Evolutionary conservation across 2,113 vertebrate genomes (phyloP).

Genomic region (Gymnocephalus cernua): DNA sequence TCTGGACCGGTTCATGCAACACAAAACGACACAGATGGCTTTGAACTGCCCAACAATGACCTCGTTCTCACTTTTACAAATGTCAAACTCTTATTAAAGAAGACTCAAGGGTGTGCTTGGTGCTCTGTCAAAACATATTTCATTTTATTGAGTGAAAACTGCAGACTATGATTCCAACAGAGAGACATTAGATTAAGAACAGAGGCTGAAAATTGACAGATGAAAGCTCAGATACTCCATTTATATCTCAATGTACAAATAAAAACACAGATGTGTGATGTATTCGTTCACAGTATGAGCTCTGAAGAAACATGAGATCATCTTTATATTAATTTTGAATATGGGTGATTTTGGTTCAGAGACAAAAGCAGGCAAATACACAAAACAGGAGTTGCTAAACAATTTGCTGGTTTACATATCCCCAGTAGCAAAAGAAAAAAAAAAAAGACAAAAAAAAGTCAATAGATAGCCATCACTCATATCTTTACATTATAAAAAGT

Average conservation of each 20-base stretch:
- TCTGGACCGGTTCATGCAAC: slow-evolving; percentile 56
- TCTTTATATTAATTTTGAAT: slow-evolving; percentile 47
- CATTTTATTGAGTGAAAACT: slow-evolving; percentile 77
- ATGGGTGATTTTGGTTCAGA: slow-evolving; percentile 44
- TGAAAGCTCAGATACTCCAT: slow-evolving; percentile 47
- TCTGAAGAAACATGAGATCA: slow-evolving; percentile 59
- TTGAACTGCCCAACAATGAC: slow-evolving; percentile 28
- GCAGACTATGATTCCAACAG: slow-evolving; percentile 53
- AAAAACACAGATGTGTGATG: slow-evolving; percentile 53
- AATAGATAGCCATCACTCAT: slow-evolving; percentile 71
- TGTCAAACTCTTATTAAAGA: slow-evolving; percentile 62
- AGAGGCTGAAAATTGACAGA: slow-evolving; percentile 48
- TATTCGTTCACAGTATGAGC: slow-evolving; percentile 55
- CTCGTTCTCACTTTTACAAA: slow-evolving; percentile 35
- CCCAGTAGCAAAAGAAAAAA: neutral
- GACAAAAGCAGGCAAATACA: slow-evolving; percentile 64
- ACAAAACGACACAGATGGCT: slow-evolving; percentile 37
- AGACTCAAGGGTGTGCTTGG: slow-evolving; percentile 74
- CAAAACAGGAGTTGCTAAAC: slow-evolving; percentile 61
- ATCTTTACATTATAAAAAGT: slow-evolving; percentile 75
- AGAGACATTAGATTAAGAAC: slow-evolving; percentile 66
- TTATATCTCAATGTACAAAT: slow-evolving; percentile 56
- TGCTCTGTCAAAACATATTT: slow-evolving; percentile 66
- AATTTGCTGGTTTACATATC: slow-evolving; percentile 65
- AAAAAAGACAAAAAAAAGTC: slow-evolving; percentile 26